Conservation (phyloP, 2,113 vertebrate genomes). For the Lutjanus erythropterus region DNA sequence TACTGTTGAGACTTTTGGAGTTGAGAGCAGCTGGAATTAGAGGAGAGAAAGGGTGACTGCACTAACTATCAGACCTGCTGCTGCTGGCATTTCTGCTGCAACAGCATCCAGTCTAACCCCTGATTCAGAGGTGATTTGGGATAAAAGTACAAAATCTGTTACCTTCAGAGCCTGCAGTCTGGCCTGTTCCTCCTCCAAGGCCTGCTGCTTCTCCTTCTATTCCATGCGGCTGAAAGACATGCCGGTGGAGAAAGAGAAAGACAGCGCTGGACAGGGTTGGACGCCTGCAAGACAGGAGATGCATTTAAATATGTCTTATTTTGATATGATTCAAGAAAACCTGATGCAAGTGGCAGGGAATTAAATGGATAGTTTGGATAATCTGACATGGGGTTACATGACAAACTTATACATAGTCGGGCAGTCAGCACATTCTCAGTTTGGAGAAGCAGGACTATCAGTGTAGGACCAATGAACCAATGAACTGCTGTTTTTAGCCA, state of each 20-base stretch:
- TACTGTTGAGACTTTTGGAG: background rate
- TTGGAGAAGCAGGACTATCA: too few species aligned
- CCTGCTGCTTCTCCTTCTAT: conserved; percentile 93
- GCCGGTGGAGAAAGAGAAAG: conserved; percentile 92
- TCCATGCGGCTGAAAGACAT: conserved; percentile 94
- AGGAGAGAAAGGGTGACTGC: background rate
- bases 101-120: background rate
- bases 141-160: background rate
- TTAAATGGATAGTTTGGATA: too few species aligned
- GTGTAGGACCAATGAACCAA: too few species aligned
- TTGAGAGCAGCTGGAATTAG: background rate
- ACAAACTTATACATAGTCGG: too few species aligned
- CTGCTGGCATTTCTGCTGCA: conserved; percentile 12
- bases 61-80: conserved; percentile 4
- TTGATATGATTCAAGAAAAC: background rate
- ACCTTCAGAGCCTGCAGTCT: conserved; percentile 93
- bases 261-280: conserved; percentile 92
- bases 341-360: background rate
- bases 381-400: too few species aligned
- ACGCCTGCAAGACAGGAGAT: conserved; percentile 82
- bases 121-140: conserved; percentile 11
- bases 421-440: too few species aligned
- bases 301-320: too few species aligned
- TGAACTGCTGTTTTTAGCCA: too few species aligned
- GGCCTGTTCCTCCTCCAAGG: conserved; percentile 93